Base-by-base conservation (phyloP, 2,888 invertebrate genomes). In the Callyntrura sp. region DNA sequence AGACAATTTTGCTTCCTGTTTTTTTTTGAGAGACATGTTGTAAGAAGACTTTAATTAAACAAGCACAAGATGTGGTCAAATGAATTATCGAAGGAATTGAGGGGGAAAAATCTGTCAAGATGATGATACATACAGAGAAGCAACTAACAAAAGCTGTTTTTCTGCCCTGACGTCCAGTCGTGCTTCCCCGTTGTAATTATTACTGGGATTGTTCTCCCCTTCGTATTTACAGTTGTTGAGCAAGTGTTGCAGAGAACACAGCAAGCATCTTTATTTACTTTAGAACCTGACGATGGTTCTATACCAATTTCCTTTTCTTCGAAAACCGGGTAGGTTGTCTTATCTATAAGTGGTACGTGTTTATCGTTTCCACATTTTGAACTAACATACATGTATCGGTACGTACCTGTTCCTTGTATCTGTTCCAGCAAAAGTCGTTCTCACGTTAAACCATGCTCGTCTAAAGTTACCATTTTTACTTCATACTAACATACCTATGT, bases 121-220 rank as follows among this genome's bases (percentile, higher is more conserved):
- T 14, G 45, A 5, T 28, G 35, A 35, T n/a, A n/a, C n/a, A n/a
- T n/a, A n/a, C n/a, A n/a, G n/a, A n/a, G n/a, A n/a, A n/a, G n/a
- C n/a, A n/a, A n/a, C n/a, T n/a, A n/a, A n/a, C n/a, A n/a, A 8
- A 68, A 14, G n/a, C 14, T 62, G 23, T 62, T 35, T n/a, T 28
- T 9, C 14, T 68, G 35, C n/a, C 28, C 4, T 68, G 65, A 28
- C 65, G 65, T 68, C 65, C 65, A 68, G 35, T 35, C 65, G 28
- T 35, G n/a, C 65, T 28, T 68, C 3, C 1, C n/a, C 17, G 17
- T 35, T 17, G 65, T 68, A 68, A 68, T 68, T 68, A 68, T 68
- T 35, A 68, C 3, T 14, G 35, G 4, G 28, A 28, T 35, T 68
- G 8, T 68, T 68, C 14, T 35, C n/a, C 9, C n/a, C 1, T 51